Conservation (phyloP, 1,140 invertebrate genomes). For the Cotesia vestalis region DNA sequence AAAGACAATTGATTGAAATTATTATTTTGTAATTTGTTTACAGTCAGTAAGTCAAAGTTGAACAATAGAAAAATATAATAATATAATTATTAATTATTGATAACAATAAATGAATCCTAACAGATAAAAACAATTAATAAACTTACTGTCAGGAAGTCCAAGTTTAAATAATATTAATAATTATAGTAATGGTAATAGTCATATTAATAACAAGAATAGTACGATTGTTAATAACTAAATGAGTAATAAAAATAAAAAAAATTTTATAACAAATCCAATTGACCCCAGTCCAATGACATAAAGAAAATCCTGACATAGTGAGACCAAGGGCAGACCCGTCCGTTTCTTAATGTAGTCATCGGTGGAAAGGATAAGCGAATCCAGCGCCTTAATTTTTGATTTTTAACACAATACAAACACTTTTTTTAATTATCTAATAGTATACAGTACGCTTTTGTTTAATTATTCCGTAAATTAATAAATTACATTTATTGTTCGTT, state of each 20-base stretch:
- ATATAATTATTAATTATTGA: too few species aligned
- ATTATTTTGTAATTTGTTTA: background rate
- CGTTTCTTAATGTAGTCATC: slow-evolving; percentile 2
- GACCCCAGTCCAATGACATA: slow-evolving; percentile 5
- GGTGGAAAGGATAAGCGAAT: slow-evolving; percentile 6
- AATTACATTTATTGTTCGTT: too few species aligned
- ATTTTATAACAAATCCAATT: background rate
- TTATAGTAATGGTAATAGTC: background rate
- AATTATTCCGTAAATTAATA: too few species aligned
- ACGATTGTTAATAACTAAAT: background rate
- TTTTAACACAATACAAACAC: slow-evolving; percentile 18
- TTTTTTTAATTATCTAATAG: background rate
- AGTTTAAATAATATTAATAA: background rate
- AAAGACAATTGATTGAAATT: background rate
- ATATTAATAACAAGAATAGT: background rate
- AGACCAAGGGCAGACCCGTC: background rate
- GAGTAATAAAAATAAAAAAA: background rate
- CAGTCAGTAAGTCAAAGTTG: too few species aligned
- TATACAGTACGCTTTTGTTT: too few species aligned
- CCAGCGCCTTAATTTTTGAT: slow-evolving; percentile 11
- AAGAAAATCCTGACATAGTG: slow-evolving; percentile 7
- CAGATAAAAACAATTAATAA: too few species aligned
- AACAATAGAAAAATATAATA: too few species aligned
- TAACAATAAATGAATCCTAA: too few species aligned
- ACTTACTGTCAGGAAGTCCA: too few species aligned